phyloP scores from a whole-genome alignment of 2,888 invertebrate species.

The Sarcophaga variegata region DNA sequence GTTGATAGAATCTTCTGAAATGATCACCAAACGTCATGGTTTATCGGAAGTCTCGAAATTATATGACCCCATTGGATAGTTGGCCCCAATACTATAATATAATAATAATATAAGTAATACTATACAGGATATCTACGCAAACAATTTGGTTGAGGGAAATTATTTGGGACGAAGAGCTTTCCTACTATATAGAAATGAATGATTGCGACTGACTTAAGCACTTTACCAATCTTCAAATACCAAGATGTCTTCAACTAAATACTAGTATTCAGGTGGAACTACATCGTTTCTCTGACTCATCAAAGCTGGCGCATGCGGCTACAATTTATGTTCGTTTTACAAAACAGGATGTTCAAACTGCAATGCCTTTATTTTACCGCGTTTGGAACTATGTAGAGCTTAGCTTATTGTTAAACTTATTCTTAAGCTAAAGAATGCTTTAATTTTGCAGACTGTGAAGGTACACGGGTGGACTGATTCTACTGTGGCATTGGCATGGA shows the following conservation, averaged over 20 bases:
- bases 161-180: conserved; percentile 30
- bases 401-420: conserved; percentile 44
- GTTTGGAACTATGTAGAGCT: conserved; percentile 46
- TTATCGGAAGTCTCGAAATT: conserved; percentile 31
- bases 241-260: conserved; percentile 37
- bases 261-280: conserved; percentile 24
- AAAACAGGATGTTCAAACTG: neutral
- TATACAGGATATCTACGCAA: conserved; percentile 47
- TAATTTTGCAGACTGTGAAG: neutral
- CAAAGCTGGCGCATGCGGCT: conserved; percentile 53
- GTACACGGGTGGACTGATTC: conserved; percentile 45
- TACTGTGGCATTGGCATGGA: conserved; percentile 32
- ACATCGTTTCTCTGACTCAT: conserved; percentile 52
- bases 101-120: neutral
- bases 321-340: conserved; percentile 37
- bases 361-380: neutral
- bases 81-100: conserved; percentile 7
- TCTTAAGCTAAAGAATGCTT: conserved; percentile 7
- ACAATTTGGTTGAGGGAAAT: conserved; percentile 41
- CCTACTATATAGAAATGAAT: neutral
- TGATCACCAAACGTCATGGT: no score
- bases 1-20: no score
- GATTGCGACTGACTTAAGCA: neutral
- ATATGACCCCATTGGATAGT: conserved; percentile 49
- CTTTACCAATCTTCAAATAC: conserved; percentile 11